A percentile compares a stretch with the other conserved stretches of the same genome.
These are phyloP conservation scores for Standfussiana lucernea DNA, from an alignment of 2,888 invertebrate species.

Conservation along the genomic window DNA sequence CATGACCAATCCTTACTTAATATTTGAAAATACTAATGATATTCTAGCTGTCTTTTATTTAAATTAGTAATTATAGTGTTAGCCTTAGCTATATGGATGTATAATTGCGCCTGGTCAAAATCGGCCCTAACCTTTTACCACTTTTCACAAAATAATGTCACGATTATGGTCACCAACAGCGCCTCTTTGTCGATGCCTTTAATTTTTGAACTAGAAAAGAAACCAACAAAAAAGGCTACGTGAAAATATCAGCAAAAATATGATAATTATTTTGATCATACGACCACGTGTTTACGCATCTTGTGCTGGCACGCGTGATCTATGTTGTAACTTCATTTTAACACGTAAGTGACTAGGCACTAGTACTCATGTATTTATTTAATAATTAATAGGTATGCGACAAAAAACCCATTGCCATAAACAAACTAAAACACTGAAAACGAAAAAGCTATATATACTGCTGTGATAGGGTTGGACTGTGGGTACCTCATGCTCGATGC, in stretches of 20 bases:
- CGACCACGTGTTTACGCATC: constrained; percentile 1
- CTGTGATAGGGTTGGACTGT: no score
- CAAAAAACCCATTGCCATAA: background rate
- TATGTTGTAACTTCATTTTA: constrained; percentile 6
- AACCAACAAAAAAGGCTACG: background rate
- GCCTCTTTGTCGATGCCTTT: background rate
- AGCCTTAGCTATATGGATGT: background rate
- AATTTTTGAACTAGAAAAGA: background rate
- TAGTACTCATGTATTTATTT: background rate
- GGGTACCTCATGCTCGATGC: no score
- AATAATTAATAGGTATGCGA: background rate
- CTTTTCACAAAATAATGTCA: no score
- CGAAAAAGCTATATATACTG: no score
- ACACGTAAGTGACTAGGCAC: background rate
- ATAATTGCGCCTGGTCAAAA: background rate
- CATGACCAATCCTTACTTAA: background rate
- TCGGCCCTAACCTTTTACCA: background rate
- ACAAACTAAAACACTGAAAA: no score
- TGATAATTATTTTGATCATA: constrained; percentile 5
- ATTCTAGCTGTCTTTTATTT: background rate
- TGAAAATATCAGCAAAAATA: background rate
- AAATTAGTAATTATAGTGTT: background rate
- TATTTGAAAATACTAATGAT: no score
- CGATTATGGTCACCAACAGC: no score
- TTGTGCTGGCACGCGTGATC: constrained; percentile 6